These are phyloP conservation scores for Clusia tigrina DNA, from an alignment of 2,888 invertebrate genomes.

Conservation along the genomic window DNA sequence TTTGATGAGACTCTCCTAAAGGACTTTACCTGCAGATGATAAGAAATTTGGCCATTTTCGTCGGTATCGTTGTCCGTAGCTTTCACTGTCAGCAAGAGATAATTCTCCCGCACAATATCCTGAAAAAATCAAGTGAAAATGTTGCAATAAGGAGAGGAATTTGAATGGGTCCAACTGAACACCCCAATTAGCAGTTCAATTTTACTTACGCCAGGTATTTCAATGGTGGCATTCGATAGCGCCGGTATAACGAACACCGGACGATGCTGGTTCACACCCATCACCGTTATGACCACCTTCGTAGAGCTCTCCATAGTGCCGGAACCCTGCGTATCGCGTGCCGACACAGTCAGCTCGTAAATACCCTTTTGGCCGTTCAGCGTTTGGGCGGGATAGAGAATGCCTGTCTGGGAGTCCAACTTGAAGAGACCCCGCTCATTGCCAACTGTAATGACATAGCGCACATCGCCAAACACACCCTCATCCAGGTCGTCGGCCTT, in stretches of 20 bases:
- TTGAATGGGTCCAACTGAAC: not conserved
- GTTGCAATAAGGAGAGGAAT: not conserved
- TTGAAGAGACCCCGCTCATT: conserved; percentile 76
- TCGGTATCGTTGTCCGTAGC: conserved; percentile 84
- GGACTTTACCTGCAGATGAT: conserved; percentile 77
- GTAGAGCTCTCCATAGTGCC: conserved; percentile 74
- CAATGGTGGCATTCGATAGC: conserved; percentile 77
- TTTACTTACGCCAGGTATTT: conserved; percentile 78
- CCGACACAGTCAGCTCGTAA: conserved; percentile 75
- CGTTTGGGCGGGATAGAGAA: conserved; percentile 79
- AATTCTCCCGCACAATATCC: conserved; percentile 79
- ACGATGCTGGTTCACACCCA: conserved; percentile 82
- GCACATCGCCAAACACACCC: conserved; percentile 78
- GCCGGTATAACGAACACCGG: conserved; percentile 84
- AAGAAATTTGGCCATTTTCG: conserved; percentile 84
- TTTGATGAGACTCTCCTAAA: not conserved
- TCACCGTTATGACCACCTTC: conserved; percentile 77
- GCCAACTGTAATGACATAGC: conserved; percentile 76
- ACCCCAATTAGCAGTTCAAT: not conserved
- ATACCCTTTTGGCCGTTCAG: conserved; percentile 71
- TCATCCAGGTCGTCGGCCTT: conserved; percentile 83
- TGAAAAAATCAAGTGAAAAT: conserved; percentile 48
- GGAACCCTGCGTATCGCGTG: conserved; percentile 76
- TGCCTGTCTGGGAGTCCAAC: conserved; percentile 79
- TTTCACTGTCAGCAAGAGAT: conserved; percentile 80